Base-by-base conservation (phyloP, 2,113 vertebrate genomes). In the Anser brachyrhynchus region DNA sequence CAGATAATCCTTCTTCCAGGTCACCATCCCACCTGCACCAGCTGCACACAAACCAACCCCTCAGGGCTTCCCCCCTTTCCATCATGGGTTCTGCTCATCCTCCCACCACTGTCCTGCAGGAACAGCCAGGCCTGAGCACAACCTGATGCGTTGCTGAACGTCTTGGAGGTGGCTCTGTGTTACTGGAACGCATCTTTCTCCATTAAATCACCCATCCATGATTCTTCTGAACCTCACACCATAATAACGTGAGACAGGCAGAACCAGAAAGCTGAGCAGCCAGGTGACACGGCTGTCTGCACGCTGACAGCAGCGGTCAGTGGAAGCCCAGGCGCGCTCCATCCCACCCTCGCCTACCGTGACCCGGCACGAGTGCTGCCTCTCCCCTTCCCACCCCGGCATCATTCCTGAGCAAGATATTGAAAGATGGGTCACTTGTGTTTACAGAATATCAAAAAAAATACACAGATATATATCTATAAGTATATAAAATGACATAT, bases 41-140 rank as follows among this genome's bases (percentile, higher is more conserved):
- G 73, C 61, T 17, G 0, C 46, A 14, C 2, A 51, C 49, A 49
- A 49, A 0, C n/a, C 9, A 0, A 4, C 31, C 74, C 23, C 43
- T 8, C 73, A 14, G 2, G 0, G 0, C 2, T 19, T 9, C 37
- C 14, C 65, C 6, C 7, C 2, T 14, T 10, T 3, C 80, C 29
- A 18, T 10, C n/a, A 1, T 0, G 1, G 37, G 5, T 69, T 5
- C 7, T 20, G 54, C 64, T 39, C 21, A 3, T 64, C 35, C 20
- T 67, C 9, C 43, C 51, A 11, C 17, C 39, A 0, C 13, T 65
- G 10, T 28, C 79, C 2, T 0, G 3, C 2, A 10, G 87, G 25
- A 82, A 15, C n/a, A 59, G 67, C 66, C 71, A 11, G 71, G 72
- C 55, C 58, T 26, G 16, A 65, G 5, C 77, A 20, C 81, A 49